Percentiles rank a stretch among this genome's conserved stretches.
Evolutionary conservation across 2,113 vertebrate genomes (phyloP).

Genomic region (Psammodynastes pulverulentus): DNA sequence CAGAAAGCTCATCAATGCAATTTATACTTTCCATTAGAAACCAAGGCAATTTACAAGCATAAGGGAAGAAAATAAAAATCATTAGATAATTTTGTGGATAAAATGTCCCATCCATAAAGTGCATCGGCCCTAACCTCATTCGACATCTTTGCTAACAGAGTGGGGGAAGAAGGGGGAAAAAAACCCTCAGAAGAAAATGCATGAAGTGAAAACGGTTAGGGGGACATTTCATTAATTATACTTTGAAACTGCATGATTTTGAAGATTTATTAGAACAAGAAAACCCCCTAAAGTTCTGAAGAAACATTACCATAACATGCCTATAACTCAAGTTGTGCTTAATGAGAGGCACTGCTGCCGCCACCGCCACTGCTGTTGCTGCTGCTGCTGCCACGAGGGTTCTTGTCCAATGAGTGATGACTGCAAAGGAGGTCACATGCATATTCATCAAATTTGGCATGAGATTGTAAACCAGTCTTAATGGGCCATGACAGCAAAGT

Average conservation of each 20-base stretch:
- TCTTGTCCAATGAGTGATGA: constrained; percentile 79
- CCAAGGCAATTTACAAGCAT: neutral
- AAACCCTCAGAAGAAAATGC: constrained; percentile 15
- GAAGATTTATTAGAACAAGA: constrained; percentile 74
- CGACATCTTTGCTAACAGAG: neutral
- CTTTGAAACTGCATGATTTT: constrained; percentile 76
- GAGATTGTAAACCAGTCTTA: constrained; percentile 96
- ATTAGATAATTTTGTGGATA: neutral
- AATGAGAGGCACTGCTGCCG: constrained; percentile 87
- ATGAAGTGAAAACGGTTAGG: constrained; percentile 47
- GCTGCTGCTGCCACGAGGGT: constrained; percentile 82
- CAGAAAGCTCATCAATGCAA: neutral
- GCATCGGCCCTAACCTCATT: constrained; percentile 20
- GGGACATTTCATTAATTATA: constrained; percentile 66
- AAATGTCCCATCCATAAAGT: neutral
- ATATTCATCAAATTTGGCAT: constrained; percentile 98
- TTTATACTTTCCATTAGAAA: neutral
- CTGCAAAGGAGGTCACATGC: constrained; percentile 97
- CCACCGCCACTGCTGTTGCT: constrained; percentile 83
- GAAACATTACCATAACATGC: constrained; percentile 82
- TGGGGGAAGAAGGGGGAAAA: neutral
- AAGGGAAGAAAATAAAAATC: neutral
- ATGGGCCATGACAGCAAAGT: constrained; percentile 93
- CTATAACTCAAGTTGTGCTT: constrained; percentile 89
- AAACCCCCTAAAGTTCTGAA: constrained; percentile 82